Evolutionary conservation across 1,140 invertebrate species (phyloP).

Genomic region (Spodoptera frugiperda): DNA sequence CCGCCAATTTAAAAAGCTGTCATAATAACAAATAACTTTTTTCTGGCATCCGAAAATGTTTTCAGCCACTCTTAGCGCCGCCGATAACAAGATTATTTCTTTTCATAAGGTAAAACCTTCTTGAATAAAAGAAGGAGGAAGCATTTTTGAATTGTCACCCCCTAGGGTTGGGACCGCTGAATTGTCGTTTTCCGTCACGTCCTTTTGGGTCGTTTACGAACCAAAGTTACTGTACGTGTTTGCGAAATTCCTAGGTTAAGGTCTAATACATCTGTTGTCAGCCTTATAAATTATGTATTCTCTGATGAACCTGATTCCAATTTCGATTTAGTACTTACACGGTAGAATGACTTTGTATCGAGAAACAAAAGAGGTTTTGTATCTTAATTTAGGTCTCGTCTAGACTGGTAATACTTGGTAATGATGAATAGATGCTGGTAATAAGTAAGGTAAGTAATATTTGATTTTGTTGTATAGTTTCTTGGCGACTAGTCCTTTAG

Average conservation of each 20-base stretch:
- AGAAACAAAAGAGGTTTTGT: slow-evolving; percentile 18
- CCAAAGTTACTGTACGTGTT: slow-evolving; percentile 30
- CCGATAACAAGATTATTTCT: slow-evolving; percentile 33
- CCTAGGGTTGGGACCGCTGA: slow-evolving; percentile 24
- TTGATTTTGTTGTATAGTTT: too few species aligned
- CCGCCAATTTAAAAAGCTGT: slow-evolving; percentile 17
- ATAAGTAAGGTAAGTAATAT: too few species aligned
- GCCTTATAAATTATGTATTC: slow-evolving; percentile 34
- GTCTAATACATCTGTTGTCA: slow-evolving; percentile 31
- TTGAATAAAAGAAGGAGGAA: slow-evolving; percentile 30
- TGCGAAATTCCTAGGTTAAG: slow-evolving; percentile 4
- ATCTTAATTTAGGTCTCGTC: neutral
- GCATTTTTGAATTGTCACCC: slow-evolving; percentile 36
- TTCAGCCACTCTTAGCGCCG: slow-evolving; percentile 9
- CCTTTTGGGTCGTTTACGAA: slow-evolving; percentile 32
- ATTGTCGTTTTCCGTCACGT: slow-evolving; percentile 27
- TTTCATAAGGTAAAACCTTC: slow-evolving; percentile 30
- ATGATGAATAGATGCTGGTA: too few species aligned
- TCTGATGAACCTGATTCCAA: slow-evolving; percentile 17
- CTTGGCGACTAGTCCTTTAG: too few species aligned
- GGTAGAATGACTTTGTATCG: neutral
- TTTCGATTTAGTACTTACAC: slow-evolving; percentile 19
- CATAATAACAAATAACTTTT: slow-evolving; percentile 3
- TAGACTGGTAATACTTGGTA: neutral
- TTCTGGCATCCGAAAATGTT: slow-evolving; percentile 1